Conservation (phyloP, 1,140 invertebrate genomes). For the Apis mellifera region DNA sequence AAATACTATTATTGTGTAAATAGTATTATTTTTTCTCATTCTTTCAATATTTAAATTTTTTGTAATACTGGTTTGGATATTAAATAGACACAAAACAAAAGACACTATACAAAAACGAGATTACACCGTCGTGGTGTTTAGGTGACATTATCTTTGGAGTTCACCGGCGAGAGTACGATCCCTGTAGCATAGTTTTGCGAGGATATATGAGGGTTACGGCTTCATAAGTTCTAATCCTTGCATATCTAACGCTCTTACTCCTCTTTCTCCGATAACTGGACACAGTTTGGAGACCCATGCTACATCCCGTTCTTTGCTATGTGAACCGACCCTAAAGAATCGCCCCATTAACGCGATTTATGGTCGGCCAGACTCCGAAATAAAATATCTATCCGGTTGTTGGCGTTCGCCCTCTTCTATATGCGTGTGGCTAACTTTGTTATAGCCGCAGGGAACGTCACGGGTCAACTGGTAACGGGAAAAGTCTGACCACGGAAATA, state of each 20-base stretch:
- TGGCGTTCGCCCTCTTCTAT: conserved; percentile 2
- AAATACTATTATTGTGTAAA: too few relatives aligned
- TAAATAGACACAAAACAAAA: too few relatives aligned
- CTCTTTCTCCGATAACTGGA: neutral
- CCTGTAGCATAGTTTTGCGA: conserved; percentile 56
- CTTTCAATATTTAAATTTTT: too few relatives aligned
- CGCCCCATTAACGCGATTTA: conserved; percentile 73
- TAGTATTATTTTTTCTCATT: too few relatives aligned
- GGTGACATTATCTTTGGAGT: too few relatives aligned
- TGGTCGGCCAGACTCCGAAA: conserved; percentile 59
- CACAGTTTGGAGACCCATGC: conserved; percentile 6
- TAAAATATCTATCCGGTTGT: conserved; percentile 62
- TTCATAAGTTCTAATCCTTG: conserved; percentile 68
- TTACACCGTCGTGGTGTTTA: too few relatives aligned
- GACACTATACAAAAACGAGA: too few relatives aligned
- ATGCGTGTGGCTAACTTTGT: conserved; percentile 43
- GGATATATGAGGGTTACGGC: conserved; percentile 63
- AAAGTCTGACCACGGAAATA: conserved; percentile 30
- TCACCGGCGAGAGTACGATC: too few relatives aligned
- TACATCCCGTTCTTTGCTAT: conserved; percentile 47
- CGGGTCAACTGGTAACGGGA: conserved; percentile 40
- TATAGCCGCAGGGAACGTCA: conserved; percentile 43
- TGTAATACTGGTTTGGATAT: too few relatives aligned
- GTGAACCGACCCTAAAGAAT: conserved; percentile 67
- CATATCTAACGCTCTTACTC: conserved; percentile 55